These are phyloP conservation scores for Troglohyphantes excavatus DNA, from an alignment of 2,888 invertebrate genomes.

Conservation along the genomic window DNA sequence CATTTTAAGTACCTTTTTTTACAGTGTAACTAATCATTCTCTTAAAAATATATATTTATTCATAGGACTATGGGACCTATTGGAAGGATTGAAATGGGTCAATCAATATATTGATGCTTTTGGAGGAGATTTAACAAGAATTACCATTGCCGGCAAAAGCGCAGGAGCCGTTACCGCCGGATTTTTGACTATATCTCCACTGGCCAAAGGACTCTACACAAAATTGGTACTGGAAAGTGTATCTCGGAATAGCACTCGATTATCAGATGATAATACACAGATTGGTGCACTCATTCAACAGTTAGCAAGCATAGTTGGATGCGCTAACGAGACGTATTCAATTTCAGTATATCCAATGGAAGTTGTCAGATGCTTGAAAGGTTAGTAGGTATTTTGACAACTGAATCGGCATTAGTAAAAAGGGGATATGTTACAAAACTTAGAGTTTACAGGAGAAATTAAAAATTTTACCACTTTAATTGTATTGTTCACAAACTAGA, in stretches of 20 bases:
- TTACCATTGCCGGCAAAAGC: conserved; percentile 70
- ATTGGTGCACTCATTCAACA: not conserved
- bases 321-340: conserved; percentile 19
- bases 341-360: not conserved
- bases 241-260: not conserved
- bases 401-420: too few species aligned
- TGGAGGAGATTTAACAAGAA: conserved; percentile 56
- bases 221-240: conserved; percentile 61
- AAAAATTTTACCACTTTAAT: too few species aligned
- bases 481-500: too few species aligned
- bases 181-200: conserved; percentile 41
- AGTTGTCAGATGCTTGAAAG: conserved; percentile 43
- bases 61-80: conserved; percentile 29
- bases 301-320: conserved; percentile 24
- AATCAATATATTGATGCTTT: conserved; percentile 54
- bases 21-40: too few species aligned
- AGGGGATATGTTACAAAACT: too few species aligned
- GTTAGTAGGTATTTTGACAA: not conserved
- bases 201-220: conserved; percentile 35
- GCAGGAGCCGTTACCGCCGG: conserved; percentile 43
- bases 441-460: too few species aligned
- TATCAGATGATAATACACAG: not conserved
- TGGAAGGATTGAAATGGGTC: conserved; percentile 61
- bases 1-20: too few species aligned
- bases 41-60: not conserved